A percentile compares a stretch with the other conserved stretches of the same genome.
phyloP scores from a whole-genome alignment of 2,888 invertebrate genomes.

The Synanthedon formicaeformis region DNA sequence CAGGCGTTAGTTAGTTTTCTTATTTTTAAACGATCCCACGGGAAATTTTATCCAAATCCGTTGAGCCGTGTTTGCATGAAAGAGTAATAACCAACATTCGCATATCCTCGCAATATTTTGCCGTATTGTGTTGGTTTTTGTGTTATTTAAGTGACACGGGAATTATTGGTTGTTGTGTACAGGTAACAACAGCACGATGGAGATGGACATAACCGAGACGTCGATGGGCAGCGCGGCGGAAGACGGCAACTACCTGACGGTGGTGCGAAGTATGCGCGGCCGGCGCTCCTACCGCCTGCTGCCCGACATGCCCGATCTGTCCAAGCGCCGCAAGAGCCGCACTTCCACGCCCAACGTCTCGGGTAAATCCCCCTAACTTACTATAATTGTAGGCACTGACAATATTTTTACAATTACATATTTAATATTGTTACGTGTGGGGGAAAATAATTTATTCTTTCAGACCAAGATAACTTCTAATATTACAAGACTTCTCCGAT shows the following conservation, averaged over 20 bases:
- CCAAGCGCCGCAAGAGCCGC: conserved; percentile 3
- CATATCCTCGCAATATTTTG: no score
- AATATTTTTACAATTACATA: no score
- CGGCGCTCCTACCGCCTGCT: conserved; percentile 50
- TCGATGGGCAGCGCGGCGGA: conserved; percentile 25
- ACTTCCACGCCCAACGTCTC: background rate
- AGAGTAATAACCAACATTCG: no score
- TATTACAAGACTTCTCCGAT: no score
- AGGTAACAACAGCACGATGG: conserved; percentile 66
- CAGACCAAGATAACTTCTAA: no score
- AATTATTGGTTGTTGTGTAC: background rate
- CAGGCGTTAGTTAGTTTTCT: no score
- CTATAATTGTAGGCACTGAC: no score
- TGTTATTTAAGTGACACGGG: no score
- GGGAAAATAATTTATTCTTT: background rate
- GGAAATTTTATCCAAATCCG: no score
- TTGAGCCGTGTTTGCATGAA: no score
- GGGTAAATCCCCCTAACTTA: background rate
- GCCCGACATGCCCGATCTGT: conserved; percentile 23
- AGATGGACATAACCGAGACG: conserved; percentile 56
- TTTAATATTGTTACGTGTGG: background rate
- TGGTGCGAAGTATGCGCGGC: conserved; percentile 42
- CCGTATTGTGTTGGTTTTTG: no score
- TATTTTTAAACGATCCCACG: no score
- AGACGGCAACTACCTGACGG: conserved; percentile 40